Evolutionary conservation across 64 coral and sea anemone genomes (phyloP).

Genomic region (Montipora capricornis): DNA sequence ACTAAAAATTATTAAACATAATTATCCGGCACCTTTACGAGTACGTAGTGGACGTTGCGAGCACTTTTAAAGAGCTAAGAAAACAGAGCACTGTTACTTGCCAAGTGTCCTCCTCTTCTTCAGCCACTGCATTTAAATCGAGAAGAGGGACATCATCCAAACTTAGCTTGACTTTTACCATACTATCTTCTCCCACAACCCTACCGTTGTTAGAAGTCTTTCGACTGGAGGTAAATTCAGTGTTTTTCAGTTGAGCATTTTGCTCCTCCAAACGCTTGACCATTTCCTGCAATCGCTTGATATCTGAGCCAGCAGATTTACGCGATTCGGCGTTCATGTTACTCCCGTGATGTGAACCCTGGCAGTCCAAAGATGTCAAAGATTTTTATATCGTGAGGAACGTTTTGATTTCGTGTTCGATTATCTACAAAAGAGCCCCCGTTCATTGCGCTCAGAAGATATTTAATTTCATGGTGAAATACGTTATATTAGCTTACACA

Average conservation of each 20-base stretch:
- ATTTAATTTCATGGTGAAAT: too few relatives aligned
- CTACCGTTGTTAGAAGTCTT: constrained; percentile 1
- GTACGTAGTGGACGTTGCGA: too few relatives aligned
- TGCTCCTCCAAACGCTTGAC: constrained; percentile 78
- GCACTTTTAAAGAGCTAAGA: background rate
- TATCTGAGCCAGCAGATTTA: constrained; percentile 92
- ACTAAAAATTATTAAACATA: too few relatives aligned
- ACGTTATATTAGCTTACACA: too few relatives aligned
- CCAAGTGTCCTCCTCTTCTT: constrained; percentile 95
- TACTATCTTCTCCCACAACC: background rate
- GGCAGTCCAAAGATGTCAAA: background rate
- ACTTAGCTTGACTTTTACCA: constrained; percentile 68
- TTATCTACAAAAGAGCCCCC: too few relatives aligned
- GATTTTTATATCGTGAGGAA: background rate
- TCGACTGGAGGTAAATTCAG: constrained; percentile 38
- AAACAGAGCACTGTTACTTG: constrained; percentile 25
- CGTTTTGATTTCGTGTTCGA: too few relatives aligned
- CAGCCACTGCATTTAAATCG: constrained; percentile 73
- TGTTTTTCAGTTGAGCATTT: constrained; percentile 71
- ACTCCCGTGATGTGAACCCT: constrained; percentile 32
- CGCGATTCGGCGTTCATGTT: constrained; percentile 70
- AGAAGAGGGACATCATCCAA: constrained; percentile 90
- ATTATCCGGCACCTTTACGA: too few relatives aligned
- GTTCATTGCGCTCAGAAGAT: too few relatives aligned
- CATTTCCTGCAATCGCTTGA: constrained; percentile 89